Base-by-base conservation (phyloP, 2,888 invertebrate genomes). In the Suillia variegata region DNA sequence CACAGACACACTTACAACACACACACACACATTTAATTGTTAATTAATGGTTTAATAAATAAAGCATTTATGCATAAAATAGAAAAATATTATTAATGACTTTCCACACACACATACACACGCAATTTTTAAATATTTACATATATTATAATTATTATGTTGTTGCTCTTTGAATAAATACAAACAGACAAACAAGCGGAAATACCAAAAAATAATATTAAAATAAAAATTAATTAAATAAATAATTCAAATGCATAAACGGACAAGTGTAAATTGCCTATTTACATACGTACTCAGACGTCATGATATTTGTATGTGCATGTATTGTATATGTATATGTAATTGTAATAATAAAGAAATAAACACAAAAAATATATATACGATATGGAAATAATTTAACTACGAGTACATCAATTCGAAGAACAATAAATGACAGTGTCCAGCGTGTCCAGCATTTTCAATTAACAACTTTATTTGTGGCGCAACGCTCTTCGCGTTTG, bases 21-120 rank as follows among this genome's bases (percentile, higher is more conserved):
- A 52, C 45, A 26, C 45, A 47, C 33, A 56, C 45, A 20, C 54
- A 62, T 66, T 67, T 69, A 66, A 73, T 67, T 73, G 68, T 68
- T 71, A 69, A 69, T 65, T 67, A 71, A 73, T 74, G 70, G 66
- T 68, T 73, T 74, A 69, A 67, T 69, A 65, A 71, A 69, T 71
- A 68, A 73, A 64, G 68, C 71, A 65, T 67, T 22, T 22, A 52
- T 51, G 52, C 48, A 54, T 70, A 69, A 63, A 57, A 63, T 47
- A 65, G 63, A 70, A 71, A 42, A 58, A 42, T 48, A 17, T 26
- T 8, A 38, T 26, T 26, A 6, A 10, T 26, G 10, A 26, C 10
- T 26, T 26, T 26, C 5, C 26, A 26, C 5, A 5, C 5, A 26
- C 26, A 26, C 26, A 26, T n/a, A n/a, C n/a, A n/a, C n/a, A n/a